Conservation (phyloP, 1,140 invertebrate genomes). For the Vanessa tameamea region DNA sequence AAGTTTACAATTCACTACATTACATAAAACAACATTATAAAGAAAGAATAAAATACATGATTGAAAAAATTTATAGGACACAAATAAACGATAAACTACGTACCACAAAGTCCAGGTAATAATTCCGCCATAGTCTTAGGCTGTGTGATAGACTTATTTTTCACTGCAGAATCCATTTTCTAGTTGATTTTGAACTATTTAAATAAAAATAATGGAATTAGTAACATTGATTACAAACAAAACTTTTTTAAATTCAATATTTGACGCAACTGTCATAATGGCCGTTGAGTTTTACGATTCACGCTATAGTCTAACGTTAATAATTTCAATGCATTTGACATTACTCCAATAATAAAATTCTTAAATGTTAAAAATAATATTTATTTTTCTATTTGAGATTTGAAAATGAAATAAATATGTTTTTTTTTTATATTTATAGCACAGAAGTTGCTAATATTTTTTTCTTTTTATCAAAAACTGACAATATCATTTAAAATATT, state of each 20-base stretch:
- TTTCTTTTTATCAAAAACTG: no score
- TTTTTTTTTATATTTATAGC: no score
- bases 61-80: not conserved
- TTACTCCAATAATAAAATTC: no score
- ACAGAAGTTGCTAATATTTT: no score
- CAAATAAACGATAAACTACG: not conserved
- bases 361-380: no score
- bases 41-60: not conserved
- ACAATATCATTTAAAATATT: no score
- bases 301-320: not conserved
- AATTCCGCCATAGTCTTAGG: constrained; percentile 61
- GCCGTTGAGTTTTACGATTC: constrained; percentile 21
- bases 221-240: constrained; percentile 23
- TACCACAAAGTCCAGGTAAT: constrained; percentile 54
- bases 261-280: constrained; percentile 36
- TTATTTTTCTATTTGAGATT: no score
- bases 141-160: constrained; percentile 35
- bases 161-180: constrained; percentile 49
- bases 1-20: not conserved
- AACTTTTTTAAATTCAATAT: constrained; percentile 30
- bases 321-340: no score
- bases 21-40: not conserved
- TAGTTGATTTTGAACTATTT: not conserved
- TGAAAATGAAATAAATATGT: no score
- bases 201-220: constrained; percentile 1